Percentiles rank a stretch among this genome's conserved stretches.
phyloP scores from a whole-genome alignment of 2,888 invertebrate genomes.

The Pachliopta kotzebuea region DNA sequence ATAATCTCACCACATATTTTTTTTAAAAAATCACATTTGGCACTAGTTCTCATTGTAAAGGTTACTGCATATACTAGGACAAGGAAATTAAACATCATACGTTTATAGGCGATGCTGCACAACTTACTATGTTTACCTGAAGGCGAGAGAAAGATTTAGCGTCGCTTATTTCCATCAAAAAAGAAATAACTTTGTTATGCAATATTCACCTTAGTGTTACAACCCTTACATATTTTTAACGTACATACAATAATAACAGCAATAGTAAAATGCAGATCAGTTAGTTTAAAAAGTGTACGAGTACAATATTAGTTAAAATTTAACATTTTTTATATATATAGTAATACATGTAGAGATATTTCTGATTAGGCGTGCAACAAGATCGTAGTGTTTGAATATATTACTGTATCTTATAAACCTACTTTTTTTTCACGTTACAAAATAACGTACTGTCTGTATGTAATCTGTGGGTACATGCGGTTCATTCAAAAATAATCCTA shows the following conservation, averaged over 20 bases:
- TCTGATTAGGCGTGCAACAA: slow-evolving; percentile 16
- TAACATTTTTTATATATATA: slow-evolving; percentile 4
- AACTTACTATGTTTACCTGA: not conserved
- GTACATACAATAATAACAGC: slow-evolving; percentile 17
- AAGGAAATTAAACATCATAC: too few relatives aligned
- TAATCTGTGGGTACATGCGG: not conserved
- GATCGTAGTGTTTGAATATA: slow-evolving; percentile 12
- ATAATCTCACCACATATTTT: not conserved
- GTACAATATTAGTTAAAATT: slow-evolving; percentile 12
- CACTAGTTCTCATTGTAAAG: too few relatives aligned
- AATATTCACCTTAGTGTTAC: slow-evolving; percentile 1
- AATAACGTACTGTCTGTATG: not conserved
- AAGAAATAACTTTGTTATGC: not conserved
- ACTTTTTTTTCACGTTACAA: not conserved
- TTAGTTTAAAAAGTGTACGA: not conserved
- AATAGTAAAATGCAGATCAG: not conserved
- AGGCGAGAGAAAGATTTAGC: not conserved
- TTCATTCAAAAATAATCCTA: slow-evolving; percentile 12
- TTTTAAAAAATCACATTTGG: too few relatives aligned
- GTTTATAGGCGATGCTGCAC: too few relatives aligned
- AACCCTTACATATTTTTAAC: slow-evolving; percentile 5
- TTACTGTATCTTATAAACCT: not conserved
- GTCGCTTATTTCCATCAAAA: not conserved
- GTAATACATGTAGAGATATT: not conserved
- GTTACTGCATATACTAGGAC: too few relatives aligned